A percentile compares a stretch with the other conserved stretches of the same genome.
These are phyloP conservation scores for Megaceryle alcyon DNA, from an alignment of 2,797 vertebrate genomes.

Conservation along the genomic window DNA sequence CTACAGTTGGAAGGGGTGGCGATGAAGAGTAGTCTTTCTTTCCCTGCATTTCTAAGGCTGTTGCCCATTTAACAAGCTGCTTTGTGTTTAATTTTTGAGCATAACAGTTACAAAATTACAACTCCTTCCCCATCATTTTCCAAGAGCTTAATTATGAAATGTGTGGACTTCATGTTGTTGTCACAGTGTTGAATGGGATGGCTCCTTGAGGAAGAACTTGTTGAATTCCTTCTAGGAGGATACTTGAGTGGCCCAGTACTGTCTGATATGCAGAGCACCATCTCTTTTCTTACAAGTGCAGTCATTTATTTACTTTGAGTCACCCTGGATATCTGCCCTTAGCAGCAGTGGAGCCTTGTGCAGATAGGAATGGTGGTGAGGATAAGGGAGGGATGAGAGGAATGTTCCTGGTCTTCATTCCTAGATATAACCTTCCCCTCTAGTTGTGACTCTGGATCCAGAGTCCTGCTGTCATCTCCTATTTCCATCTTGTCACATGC, in stretches of 20 bases:
- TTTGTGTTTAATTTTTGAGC: constrained; percentile 6
- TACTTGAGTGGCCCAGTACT: not conserved
- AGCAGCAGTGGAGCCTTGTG: not conserved
- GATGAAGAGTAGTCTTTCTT: not conserved
- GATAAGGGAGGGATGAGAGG: not conserved
- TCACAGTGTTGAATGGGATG: not conserved
- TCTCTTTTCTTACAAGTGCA: not conserved
- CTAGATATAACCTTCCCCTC: not conserved
- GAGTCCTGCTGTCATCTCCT: not conserved
- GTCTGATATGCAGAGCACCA: not conserved
- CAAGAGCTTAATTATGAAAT: not conserved
- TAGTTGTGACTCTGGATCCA: not conserved
- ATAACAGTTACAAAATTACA: not conserved
- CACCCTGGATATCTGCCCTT: not conserved
- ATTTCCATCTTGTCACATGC: not conserved
- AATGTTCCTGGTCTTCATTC: not conserved
- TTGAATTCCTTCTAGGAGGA: not conserved
- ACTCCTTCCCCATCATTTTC: not conserved
- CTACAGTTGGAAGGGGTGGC: not conserved
- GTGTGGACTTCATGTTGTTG: not conserved
- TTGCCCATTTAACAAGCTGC: not conserved
- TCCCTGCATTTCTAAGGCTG: not conserved
- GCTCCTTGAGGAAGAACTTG: not conserved
- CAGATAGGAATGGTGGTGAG: not conserved
- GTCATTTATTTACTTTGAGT: not conserved